Conservation (phyloP, 2,113 vertebrate genomes). For the Promerops cafer region DNA sequence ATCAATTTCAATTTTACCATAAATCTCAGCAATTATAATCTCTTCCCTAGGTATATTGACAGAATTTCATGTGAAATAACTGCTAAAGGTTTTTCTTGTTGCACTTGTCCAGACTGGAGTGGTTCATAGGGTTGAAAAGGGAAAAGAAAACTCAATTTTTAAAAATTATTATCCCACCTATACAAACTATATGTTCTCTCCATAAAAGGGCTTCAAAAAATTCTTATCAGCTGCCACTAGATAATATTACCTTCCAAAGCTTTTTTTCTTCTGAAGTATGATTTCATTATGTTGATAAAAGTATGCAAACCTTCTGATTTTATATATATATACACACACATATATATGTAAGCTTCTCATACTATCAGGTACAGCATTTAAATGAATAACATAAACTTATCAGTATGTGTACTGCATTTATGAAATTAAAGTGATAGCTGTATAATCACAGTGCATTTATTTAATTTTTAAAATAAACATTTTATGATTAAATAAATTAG, state of each 20-base stretch:
- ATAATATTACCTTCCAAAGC: not conserved
- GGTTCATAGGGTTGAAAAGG: not conserved
- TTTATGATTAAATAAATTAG: conserved; percentile 29
- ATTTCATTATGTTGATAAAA: not conserved
- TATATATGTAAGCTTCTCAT: not conserved
- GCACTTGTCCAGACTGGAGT: not conserved
- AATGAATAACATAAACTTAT: not conserved
- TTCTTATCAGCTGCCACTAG: not conserved
- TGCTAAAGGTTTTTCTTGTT: not conserved
- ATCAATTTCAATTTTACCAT: not conserved
- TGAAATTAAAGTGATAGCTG: not conserved
- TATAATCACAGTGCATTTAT: conserved; percentile 4
- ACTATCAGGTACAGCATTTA: not conserved
- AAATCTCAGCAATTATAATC: not conserved
- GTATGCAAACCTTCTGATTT: not conserved
- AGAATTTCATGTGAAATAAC: not conserved
- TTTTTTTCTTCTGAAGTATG: not conserved
- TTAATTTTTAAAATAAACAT: conserved; percentile 17
- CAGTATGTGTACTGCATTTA: not conserved
- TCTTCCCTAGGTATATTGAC: not conserved
- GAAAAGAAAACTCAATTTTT: not conserved
- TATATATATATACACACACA: not conserved
- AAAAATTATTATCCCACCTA: not conserved
- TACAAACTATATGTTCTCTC: rapidly evolving
- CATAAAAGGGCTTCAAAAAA: not conserved